Evolutionary conservation across 1,140 invertebrate genomes (phyloP), one percentile per base, ranked within the genome.

Genomic region (Dendrolimus kikuchii): DNA sequence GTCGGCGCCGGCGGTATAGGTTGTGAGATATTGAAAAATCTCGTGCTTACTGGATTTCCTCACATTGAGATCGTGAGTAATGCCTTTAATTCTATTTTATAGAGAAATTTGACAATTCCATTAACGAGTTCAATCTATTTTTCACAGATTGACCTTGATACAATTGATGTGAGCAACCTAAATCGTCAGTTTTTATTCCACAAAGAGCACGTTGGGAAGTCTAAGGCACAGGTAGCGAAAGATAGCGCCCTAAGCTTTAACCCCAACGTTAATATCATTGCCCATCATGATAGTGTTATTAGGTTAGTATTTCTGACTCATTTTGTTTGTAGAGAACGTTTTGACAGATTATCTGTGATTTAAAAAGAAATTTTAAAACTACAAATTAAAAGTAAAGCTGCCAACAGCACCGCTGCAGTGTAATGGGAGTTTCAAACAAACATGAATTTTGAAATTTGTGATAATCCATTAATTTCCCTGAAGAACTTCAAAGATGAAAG

Each of bases 1-100:
- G 97, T 99, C 42, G 99, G 99, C 55, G 98, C 99, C 64, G 99
- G 99, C 66, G 99, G 99, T 49, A 99, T 99, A 66, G 99, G 99
- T 58, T 99, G 98, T 89, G 99, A 99, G 87, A 91, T 99, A 54
- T 88, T 99, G 8, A 99, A 99, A 86, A 99, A 99, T 89, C 90
- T 99, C 47, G 97, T 98, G 49, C 86, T 99, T 9, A 94, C 95
- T 57, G 98, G 98, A 51, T 99, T 99, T 78, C 89, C 90, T 10
- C 88, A 99, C 64, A 98, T 99, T 66, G 94, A 98, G 89, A 94
- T 99, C 61, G 98, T 99, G 91, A 91, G 95, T 89, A 53, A 42
- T 51, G 45, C 48, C 7, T 38, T 52, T 42, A 40, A 40, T 48
- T 40, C 44, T 43, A 46, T 9, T 7, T 60, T 42, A 47, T 49